These are phyloP conservation scores for Cerceris ruficornis DNA, from an alignment of 2,888 invertebrate species.

Conservation along the genomic window DNA sequence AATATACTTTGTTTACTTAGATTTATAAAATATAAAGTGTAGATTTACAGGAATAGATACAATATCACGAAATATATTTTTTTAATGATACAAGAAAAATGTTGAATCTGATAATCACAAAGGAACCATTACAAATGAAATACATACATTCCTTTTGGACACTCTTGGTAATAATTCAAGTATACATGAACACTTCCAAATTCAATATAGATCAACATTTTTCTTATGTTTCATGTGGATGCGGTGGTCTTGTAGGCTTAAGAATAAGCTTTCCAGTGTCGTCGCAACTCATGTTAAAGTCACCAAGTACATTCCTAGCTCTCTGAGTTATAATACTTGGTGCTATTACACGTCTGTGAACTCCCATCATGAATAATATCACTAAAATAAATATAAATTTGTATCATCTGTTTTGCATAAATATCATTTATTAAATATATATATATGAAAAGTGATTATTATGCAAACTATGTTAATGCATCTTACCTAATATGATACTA, in stretches of 20 bases:
- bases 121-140: slow-evolving; percentile 28
- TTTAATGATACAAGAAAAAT: slow-evolving; percentile 14
- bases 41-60: background rate
- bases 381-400: slow-evolving; percentile 83
- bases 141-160: slow-evolving; percentile 41
- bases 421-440: background rate
- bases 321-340: slow-evolving; percentile 97
- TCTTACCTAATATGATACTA: slow-evolving; percentile 90
- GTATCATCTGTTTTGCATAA: background rate
- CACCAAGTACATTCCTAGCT: slow-evolving; percentile 93
- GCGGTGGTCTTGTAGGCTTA: slow-evolving; percentile 85
- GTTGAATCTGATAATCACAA: slow-evolving; percentile 23
- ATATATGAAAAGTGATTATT: background rate
- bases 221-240: slow-evolving; percentile 77
- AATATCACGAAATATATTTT: background rate
- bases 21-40: too few relatives aligned
- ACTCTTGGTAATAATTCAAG: slow-evolving; percentile 46
- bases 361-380: slow-evolving; percentile 94
- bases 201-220: slow-evolving; percentile 16
- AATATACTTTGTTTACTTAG: background rate
- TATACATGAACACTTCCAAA: slow-evolving; percentile 38
- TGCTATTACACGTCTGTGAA: slow-evolving; percentile 97
- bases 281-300: slow-evolving; percentile 99
- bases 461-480: background rate
- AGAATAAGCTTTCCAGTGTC: slow-evolving; percentile 97